Evolutionary conservation across 2,888 invertebrate species (phyloP).

Genomic region (Diabrotica balteata): DNA sequence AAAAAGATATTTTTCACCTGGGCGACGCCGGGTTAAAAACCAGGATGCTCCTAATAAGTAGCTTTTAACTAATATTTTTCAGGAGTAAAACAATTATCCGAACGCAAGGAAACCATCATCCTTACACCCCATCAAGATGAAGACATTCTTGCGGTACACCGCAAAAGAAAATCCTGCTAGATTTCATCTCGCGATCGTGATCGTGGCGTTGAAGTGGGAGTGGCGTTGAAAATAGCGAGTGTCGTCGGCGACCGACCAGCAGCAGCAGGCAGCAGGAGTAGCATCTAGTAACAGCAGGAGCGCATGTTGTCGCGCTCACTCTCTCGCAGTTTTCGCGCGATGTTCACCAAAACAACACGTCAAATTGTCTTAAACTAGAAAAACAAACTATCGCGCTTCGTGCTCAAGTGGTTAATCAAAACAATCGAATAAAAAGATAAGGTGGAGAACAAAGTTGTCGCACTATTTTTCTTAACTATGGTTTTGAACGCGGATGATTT

Average conservation of each 20-base stretch:
- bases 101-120: neutral
- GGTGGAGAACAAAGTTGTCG: too few relatives aligned
- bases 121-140: slow-evolving; percentile 10
- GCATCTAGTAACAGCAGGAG: slow-evolving; percentile 51
- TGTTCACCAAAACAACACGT: slow-evolving; percentile 54
- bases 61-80: too few relatives aligned
- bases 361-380: slow-evolving; percentile 31
- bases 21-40: too few relatives aligned
- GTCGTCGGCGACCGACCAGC: slow-evolving; percentile 8
- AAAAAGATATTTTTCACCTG: too few relatives aligned
- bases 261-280: slow-evolving; percentile 16
- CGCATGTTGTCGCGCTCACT: slow-evolving; percentile 53
- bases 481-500: neutral
- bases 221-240: slow-evolving; percentile 23
- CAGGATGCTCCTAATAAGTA: too few relatives aligned
- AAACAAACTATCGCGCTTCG: slow-evolving; percentile 15
- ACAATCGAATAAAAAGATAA: slow-evolving; percentile 3
- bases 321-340: slow-evolving; percentile 57
- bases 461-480: too few relatives aligned
- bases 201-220: slow-evolving; percentile 23
- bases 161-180: slow-evolving; percentile 19
- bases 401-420: slow-evolving; percentile 2
- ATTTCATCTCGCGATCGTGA: slow-evolving; percentile 21
- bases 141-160: slow-evolving; percentile 14
- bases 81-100: neutral